Percentiles rank a stretch among this genome's conserved stretches.
phyloP scores from a whole-genome alignment of 2,113 vertebrate genomes.

The Anarhynchus alexandrinus region DNA sequence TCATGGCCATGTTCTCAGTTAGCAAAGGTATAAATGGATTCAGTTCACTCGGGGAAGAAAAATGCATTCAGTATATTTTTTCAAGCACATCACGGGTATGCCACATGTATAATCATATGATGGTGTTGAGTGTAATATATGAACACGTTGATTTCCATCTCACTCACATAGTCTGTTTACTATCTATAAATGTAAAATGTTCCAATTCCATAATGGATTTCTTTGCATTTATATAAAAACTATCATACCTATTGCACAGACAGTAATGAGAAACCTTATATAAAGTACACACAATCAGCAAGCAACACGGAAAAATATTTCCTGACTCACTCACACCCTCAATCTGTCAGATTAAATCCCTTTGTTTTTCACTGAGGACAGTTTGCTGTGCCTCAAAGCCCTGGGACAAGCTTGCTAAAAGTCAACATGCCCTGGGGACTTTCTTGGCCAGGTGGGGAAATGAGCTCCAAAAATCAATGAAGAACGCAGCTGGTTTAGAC shows the following conservation, averaged over 20 bases:
- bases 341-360: not conserved
- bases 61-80: not conserved
- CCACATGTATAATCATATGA: not conserved
- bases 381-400: rapidly evolving
- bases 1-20: not conserved
- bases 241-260: not conserved
- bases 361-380: not conserved
- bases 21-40: not conserved
- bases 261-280: not conserved
- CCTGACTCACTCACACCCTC: not conserved
- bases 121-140: not conserved
- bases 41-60: not conserved
- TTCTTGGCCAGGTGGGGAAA: not conserved
- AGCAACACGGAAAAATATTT: not conserved
- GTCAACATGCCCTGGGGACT: rapidly evolving
- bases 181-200: not conserved
- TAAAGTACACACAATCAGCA: not conserved
- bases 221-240: not conserved
- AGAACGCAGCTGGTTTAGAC: not conserved
- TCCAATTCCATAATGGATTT: not conserved
- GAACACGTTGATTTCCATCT: not conserved
- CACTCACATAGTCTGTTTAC: not conserved
- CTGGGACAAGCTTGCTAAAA: not conserved
- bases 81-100: not conserved
- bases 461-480: not conserved